Evolutionary conservation across 2,888 invertebrate genomes (phyloP), one percentile per base, ranked within the genome.

Genomic region (Ceriagrion tenellum): DNA sequence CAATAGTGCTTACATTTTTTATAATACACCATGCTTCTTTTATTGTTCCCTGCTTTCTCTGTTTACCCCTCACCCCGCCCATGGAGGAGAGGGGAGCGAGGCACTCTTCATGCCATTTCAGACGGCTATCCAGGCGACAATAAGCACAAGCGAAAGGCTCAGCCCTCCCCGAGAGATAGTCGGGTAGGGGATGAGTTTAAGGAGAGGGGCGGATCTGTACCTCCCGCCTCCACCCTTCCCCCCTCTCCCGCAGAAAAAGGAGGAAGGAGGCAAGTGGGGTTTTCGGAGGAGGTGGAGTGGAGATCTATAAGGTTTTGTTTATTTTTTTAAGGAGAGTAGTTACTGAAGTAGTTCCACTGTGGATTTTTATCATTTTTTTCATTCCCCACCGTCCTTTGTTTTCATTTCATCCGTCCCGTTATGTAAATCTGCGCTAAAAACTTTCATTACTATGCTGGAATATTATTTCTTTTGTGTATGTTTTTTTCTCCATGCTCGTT

Each of bases 351-450:
- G 47, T 93, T 47, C 69, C 69, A 69, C 56, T 20, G 69, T 69
- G 47, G 93, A 47, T 74, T 93, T 93, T 89, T 55, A 55, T 69
- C n/a, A 69, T 69, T 93, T 93, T 93, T 93, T 93, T 63, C 47
- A 47, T 40, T n/a, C 91, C n/a, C 81, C 69, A 69, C 26, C 63
- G 40, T 40, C 56, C 69, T 93, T 93, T 81, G 81, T 93, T 93
- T 93, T 93, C 69, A 93, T 93, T 69, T 93, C 69, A 47, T 93
- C 56, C 93, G 40, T 40, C 40, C 93, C 93, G 93, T 93, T 93
- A 69, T 93, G 93, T 93, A 69, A 69, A 93, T 93, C 93, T 93
- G 93, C 93, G 69, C 69, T 93, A 91, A 93, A 93, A 93, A 93
- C 93, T 93, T 93, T 93, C 93, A 93, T 93, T 93, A 93, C 93